A percentile compares a stretch with the other conserved stretches of the same genome.
Evolutionary conservation across 2,113 vertebrate genomes (phyloP).

Genomic region (Aphyosemion australe): DNA sequence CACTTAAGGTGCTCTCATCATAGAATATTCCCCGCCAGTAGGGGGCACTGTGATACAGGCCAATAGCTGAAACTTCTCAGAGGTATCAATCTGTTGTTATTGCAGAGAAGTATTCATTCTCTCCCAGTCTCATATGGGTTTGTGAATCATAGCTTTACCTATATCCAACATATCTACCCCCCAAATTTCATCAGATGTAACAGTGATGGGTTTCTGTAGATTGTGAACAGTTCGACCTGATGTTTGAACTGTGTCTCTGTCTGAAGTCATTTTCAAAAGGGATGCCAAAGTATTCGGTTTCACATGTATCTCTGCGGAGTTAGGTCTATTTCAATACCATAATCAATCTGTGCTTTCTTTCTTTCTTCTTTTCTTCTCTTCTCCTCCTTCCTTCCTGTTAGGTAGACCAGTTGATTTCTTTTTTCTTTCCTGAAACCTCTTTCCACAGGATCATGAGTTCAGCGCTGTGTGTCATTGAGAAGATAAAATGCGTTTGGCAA

Average conservation of each 20-base stretch:
- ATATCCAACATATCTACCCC: slow-evolving; percentile 50
- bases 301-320: slow-evolving; percentile 53
- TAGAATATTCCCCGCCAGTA: slow-evolving; percentile 57
- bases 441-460: slow-evolving; percentile 31
- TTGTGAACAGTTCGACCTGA: slow-evolving; percentile 39
- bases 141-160: slow-evolving; percentile 60
- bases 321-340: slow-evolving; percentile 53
- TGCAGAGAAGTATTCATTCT: slow-evolving; percentile 33
- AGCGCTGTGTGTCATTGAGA: slow-evolving; percentile 47
- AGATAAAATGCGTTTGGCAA: slow-evolving; percentile 61
- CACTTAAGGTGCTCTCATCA: neutral
- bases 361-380: neutral
- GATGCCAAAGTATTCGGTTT: slow-evolving; percentile 62
- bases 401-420: slow-evolving; percentile 56
- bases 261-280: slow-evolving; percentile 34
- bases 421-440: slow-evolving; percentile 35
- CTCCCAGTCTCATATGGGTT: slow-evolving; percentile 47
- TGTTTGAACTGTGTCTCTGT: slow-evolving; percentile 49
- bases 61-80: slow-evolving; percentile 24
- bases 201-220: slow-evolving; percentile 41
- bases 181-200: slow-evolving; percentile 63
- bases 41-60: slow-evolving; percentile 81
- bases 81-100: slow-evolving; percentile 33
- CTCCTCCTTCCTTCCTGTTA: slow-evolving; percentile 18
- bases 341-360: slow-evolving; percentile 28